phyloP scores from a whole-genome alignment of 2,888 invertebrate genomes.

The Pheosia gnoma region DNA sequence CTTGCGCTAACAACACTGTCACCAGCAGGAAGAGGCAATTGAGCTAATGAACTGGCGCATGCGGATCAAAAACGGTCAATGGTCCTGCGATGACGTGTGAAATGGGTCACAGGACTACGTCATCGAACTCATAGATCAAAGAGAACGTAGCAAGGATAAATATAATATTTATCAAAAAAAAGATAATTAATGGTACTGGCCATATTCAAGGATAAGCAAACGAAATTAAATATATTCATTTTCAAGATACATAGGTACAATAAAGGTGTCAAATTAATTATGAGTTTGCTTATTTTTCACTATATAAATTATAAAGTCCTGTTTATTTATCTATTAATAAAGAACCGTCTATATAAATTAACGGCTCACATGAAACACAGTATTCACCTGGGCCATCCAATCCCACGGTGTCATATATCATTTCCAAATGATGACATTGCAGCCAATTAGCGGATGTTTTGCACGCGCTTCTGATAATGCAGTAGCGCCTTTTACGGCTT shows the following conservation, averaged over 20 bases:
- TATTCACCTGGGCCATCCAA: constrained; percentile 8
- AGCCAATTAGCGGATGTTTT: constrained; percentile 73
- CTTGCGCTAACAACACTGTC: constrained; percentile 66
- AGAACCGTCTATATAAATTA: constrained; percentile 16
- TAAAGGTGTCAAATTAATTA: no score
- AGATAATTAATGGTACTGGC: no score
- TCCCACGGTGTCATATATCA: constrained; percentile 52
- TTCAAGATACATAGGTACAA: no score
- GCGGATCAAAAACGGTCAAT: constrained; percentile 64
- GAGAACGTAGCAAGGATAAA: background rate
- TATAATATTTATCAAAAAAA: no score
- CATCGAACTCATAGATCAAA: constrained; percentile 52
- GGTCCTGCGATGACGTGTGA: constrained; percentile 71
- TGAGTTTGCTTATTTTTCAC: no score
- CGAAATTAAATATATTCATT: no score
- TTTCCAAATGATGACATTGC: constrained; percentile 63
- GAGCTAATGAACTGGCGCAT: constrained; percentile 63
- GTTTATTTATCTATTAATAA: background rate
- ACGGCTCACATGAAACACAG: constrained; percentile 16
- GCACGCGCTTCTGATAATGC: constrained; percentile 58
- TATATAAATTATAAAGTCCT: no score
- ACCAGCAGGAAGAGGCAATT: constrained; percentile 72
- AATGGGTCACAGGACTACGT: constrained; percentile 70
- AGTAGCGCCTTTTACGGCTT: constrained; percentile 57
- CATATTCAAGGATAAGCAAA: no score